Evolutionary conservation across 2,888 invertebrate species (phyloP), one percentile per base, ranked within the genome.

Genomic region (Lamproptera curius): DNA sequence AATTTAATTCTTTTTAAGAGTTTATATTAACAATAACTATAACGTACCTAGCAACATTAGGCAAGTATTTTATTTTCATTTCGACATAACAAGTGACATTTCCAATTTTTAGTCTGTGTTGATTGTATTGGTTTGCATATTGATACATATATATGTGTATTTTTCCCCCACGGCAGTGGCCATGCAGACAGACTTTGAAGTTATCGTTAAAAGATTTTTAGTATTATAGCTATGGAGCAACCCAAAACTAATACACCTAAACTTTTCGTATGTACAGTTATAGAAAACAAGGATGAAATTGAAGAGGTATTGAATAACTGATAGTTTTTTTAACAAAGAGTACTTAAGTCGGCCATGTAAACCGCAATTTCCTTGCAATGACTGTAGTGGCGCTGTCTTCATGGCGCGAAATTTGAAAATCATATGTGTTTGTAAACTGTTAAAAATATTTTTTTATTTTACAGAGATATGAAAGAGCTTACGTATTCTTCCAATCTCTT

Each of bases 391-490:
- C 84, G 83, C 83, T 82, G 71, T 69, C 55, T 55, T 58, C 59
- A 61, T 73, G 77, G 85, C 86, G 86, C 82, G 75, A 83, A 83
- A 73, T 70, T 85, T 75, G 56, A 73, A 49, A 35, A 17, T 5
- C 4, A 78, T 67, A 73, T 68, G 56, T 56, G 47, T 53, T 11
- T 33, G 51, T 46, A 55, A 43, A 55, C 56, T 54, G 56, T 61
- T 65, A 54, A 51, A 51, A 42, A 45, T 15, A 33, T 45, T 50
- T 36, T 33, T 28, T 41, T 52, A 46, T 51, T 52, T 90, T 90
- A 70, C 91, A 98, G 97, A 95, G 95, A 90, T 94, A 95, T 72
- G 97, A 97, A 76, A 92, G 95, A 71, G 94, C 95, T 66, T 95
- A 93, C 81, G 89, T 89, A 65, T 91, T 91, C 69, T 90, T 97